Evolutionary conservation across 2,888 invertebrate genomes (phyloP).

Genomic region (Amphimallon solstitiale): DNA sequence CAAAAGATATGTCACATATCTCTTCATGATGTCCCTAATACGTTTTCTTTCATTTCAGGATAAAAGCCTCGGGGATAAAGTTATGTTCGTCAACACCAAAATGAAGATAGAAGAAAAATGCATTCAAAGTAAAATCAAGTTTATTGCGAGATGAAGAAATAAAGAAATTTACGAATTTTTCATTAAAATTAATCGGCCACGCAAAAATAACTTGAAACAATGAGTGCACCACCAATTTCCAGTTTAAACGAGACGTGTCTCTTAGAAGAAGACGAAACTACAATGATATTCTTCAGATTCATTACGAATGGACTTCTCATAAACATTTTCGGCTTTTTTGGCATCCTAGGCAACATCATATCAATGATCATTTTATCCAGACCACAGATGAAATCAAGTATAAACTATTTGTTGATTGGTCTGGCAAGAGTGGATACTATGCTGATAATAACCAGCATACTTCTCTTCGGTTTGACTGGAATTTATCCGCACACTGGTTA

Average conservation of each 20-base stretch:
- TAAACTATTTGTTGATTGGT: conserved; percentile 93
- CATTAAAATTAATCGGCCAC: neutral
- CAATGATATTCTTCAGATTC: conserved; percentile 74
- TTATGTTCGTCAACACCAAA: neutral
- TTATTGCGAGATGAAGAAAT: too few relatives aligned
- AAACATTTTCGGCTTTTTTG: conserved; percentile 82
- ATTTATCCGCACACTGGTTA: conserved; percentile 84
- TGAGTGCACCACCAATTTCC: neutral
- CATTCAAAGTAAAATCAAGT: neutral
- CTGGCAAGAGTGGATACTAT: conserved; percentile 94
- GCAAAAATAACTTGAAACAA: neutral
- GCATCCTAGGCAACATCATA: conserved; percentile 89
- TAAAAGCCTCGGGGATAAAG: neutral
- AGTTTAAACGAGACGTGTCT: conserved; percentile 4
- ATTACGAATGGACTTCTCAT: conserved; percentile 84
- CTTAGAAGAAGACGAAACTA: neutral
- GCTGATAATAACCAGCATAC: conserved; percentile 85
- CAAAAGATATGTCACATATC: too few relatives aligned
- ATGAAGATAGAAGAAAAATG: neutral
- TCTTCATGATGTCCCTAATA: too few relatives aligned
- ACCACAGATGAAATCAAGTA: conserved; percentile 95
- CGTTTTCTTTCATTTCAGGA: neutral
- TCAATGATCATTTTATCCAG: conserved; percentile 90
- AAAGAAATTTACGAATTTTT: neutral
- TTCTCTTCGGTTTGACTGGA: conserved; percentile 88